Evolutionary conservation across 2,888 invertebrate genomes (phyloP).

Genomic region (Callinectes sapidus): DNA sequence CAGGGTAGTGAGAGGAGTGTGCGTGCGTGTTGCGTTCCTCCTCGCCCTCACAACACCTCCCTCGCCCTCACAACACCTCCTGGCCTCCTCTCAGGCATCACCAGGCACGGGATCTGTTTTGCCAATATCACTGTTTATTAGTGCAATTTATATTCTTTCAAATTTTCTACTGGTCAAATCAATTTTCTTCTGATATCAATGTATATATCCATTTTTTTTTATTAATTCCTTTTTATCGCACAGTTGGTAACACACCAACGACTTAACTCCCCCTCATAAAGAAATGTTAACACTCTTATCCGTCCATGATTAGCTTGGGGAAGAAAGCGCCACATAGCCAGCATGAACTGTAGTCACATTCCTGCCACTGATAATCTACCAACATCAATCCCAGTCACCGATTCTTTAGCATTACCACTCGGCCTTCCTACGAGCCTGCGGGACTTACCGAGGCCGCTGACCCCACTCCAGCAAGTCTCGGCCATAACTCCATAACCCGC

Average conservation of each 20-base stretch:
- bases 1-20: not conserved
- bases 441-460: slow-evolving; percentile 1
- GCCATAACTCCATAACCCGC: not conserved
- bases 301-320: not conserved
- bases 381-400: not conserved
- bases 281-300: not conserved
- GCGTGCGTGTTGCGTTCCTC: not conserved
- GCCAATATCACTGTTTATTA: not conserved
- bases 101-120: not conserved
- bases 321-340: not conserved
- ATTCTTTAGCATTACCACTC: slow-evolving; percentile 12
- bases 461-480: slow-evolving; percentile 9
- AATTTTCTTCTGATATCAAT: not conserved
- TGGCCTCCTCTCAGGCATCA: not conserved
- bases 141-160: not conserved
- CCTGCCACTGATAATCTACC: not conserved
- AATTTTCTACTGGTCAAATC: not conserved
- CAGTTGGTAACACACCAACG: not conserved
- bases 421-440: not conserved
- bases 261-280: not conserved
- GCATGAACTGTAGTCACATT: not conserved
- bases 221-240: not conserved
- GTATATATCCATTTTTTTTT: not conserved
- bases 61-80: not conserved
- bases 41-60: not conserved